phyloP scores from a whole-genome alignment of 2,113 vertebrate species.

The Hypanus sabinus region DNA sequence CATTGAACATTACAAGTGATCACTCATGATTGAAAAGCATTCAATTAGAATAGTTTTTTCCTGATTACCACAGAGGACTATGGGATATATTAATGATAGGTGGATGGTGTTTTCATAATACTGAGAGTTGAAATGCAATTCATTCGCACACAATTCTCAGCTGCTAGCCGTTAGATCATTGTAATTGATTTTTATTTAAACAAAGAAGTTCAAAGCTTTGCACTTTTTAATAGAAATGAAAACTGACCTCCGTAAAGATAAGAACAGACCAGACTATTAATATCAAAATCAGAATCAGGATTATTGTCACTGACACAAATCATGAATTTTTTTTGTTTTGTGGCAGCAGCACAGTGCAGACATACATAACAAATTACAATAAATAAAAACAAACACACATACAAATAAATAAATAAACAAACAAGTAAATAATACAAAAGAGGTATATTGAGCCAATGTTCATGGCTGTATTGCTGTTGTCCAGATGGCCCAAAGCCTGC shows the following conservation, averaged over 20 bases:
- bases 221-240: not conserved
- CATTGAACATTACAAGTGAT: not conserved
- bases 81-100: slow-evolving; percentile 5
- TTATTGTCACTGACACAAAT: no score
- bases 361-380: no score
- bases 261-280: not conserved
- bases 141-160: slow-evolving; percentile 12
- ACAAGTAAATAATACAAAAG: no score
- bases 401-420: no score
- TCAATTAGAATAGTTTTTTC: not conserved
- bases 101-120: slow-evolving; percentile 4
- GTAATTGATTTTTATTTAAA: not conserved
- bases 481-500: no score
- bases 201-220: not conserved
- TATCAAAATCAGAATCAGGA: no score
- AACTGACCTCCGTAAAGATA: not conserved
- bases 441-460: no score
- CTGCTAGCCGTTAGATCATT: not conserved
- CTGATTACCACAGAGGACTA: not conserved
- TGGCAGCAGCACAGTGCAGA: no score
- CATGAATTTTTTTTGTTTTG: no score
- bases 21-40: not conserved
- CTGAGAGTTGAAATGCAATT: slow-evolving; percentile 14
- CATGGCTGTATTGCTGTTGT: no score
- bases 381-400: no score